These are phyloP conservation scores for Euwallacea fornicatus DNA, from an alignment of 1,140 invertebrate genomes.

Conservation along the genomic window DNA sequence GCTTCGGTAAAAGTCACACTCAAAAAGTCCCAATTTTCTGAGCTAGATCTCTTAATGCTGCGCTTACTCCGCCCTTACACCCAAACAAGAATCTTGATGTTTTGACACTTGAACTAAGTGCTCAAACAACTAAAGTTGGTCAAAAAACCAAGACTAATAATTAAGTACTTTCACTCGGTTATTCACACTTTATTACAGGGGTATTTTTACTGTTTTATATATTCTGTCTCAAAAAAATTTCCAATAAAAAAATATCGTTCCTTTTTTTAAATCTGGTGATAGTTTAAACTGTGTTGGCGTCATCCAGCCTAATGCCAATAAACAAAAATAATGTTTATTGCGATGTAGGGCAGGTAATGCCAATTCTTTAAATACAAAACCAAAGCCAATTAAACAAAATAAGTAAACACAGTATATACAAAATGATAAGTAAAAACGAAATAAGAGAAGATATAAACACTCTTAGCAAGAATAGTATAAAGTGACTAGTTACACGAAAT, in stretches of 20 bases:
- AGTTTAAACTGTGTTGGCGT: constrained; percentile 21
- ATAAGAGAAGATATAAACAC: constrained; percentile 11
- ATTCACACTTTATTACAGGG: constrained; percentile 25
- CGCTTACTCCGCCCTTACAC: background rate
- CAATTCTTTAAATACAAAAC: no score
- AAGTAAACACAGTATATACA: constrained; percentile 32
- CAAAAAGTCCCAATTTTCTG: constrained; percentile 18
- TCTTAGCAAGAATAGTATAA: constrained; percentile 8
- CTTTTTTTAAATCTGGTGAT: constrained; percentile 33
- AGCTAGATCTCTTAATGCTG: constrained; percentile 6
- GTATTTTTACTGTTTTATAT: constrained; percentile 14
- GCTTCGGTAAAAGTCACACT: constrained; percentile 16
- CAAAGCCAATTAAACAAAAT: background rate
- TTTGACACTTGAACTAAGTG: constrained; percentile 16
- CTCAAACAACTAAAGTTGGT: constrained; percentile 8
- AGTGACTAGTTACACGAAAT: constrained; percentile 6
- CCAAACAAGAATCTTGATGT: constrained; percentile 23
- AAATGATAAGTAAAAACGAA: constrained; percentile 13
- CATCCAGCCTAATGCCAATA: background rate
- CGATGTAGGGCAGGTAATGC: background rate
- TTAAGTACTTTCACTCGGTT: constrained; percentile 17
- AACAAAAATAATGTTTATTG: no score
- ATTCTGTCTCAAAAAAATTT: constrained; percentile 31
- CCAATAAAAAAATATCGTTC: constrained; percentile 14
- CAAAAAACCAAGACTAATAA: constrained; percentile 34